A percentile compares a stretch with the other conserved stretches of the same genome.
These are phyloP conservation scores for Epizoanthus stellaris DNA, from an alignment of 92 coral and sea anemone genomes.

Conservation along the genomic window DNA sequence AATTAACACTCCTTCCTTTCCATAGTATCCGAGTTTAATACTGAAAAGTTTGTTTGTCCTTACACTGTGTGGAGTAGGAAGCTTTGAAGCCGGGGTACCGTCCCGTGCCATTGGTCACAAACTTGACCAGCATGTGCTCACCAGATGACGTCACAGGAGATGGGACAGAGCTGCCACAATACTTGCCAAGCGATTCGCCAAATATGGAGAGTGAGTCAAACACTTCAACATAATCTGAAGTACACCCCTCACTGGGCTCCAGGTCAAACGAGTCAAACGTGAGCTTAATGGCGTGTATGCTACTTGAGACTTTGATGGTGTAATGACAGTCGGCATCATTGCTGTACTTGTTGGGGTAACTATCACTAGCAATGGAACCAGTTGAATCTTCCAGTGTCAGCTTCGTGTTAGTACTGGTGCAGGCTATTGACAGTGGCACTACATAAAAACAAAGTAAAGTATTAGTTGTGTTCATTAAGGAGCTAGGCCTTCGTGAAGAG, in stretches of 20 bases:
- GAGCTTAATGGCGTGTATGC: conserved; percentile 53
- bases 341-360: conserved; percentile 63
- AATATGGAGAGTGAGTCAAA: conserved; percentile 52
- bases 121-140: conserved; percentile 56
- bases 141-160: conserved; percentile 45
- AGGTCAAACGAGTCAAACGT: conserved; percentile 64
- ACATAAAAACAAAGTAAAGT: not conserved
- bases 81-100: conserved; percentile 78
- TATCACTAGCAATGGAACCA: conserved; percentile 65
- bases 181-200: conserved; percentile 62
- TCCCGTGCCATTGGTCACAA: conserved; percentile 60
- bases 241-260: conserved; percentile 52
- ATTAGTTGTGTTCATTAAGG: too few species aligned
- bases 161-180: conserved; percentile 71
- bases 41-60: not conserved
- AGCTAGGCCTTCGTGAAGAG: too few species aligned
- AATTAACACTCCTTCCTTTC: too few species aligned
- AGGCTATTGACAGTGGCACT: conserved; percentile 66
- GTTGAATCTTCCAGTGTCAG: conserved; percentile 27
- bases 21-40: too few species aligned
- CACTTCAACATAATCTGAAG: conserved; percentile 68
- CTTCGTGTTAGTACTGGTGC: conserved; percentile 6
- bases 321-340: conserved; percentile 61
- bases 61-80: conserved; percentile 55
- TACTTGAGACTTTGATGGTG: conserved; percentile 47